Base-by-base conservation (phyloP, 2,797 vertebrate species). In the Eurystomus glaucurus region DNA sequence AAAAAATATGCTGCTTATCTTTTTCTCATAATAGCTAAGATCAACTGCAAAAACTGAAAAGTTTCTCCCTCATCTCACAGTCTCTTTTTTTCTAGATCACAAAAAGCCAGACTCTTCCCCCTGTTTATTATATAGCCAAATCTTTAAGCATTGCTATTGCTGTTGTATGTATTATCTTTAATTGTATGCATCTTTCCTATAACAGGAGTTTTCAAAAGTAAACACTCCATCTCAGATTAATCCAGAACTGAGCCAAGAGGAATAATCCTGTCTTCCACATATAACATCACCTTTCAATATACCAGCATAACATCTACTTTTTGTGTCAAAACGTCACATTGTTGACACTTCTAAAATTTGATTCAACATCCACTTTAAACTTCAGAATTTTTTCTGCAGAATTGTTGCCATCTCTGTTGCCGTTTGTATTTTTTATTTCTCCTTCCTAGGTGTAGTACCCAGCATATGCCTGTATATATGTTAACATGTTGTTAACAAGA, bases 41-140 rank as follows among this genome's bases (percentile, higher is more conserved):
- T 2, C 6, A 52, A 3, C 17, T 16, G 14, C 0, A 45, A 83
- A 64, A 88, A 3, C 11, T 25, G 21, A n/a, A 45, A 17, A 31
- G 0, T 41, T 75, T 37, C 19, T 58, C 5, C 3, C 3, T 1
- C 2, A 22, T 0, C 4, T 33, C 11, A 45, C 5, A 37, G 3
- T 45, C 61, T 86, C 84, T 4, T 82, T 7, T 66, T 45, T 41
- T 65, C 19, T 45, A 17, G 3, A 37, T 54, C 5, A 6, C 28
- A 46, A 9, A 69, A 76, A 4, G 1, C 10, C 14, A 46, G 5
- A 13, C 6, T 11, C 10, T 51, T 60, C 5, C 10, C 14, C 2
- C 10, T 1, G 1, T 6, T 5, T 3, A 31, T 5, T 26, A 6
- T 5, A 31, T 0, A 33, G 25, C 26, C 10, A 85, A 60, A 48